Evolutionary conservation across 53 echinoderm and acorn worm genomes (phyloP), one percentile per base, ranked within the genome.

Genomic region (Echinarachnius parma): DNA sequence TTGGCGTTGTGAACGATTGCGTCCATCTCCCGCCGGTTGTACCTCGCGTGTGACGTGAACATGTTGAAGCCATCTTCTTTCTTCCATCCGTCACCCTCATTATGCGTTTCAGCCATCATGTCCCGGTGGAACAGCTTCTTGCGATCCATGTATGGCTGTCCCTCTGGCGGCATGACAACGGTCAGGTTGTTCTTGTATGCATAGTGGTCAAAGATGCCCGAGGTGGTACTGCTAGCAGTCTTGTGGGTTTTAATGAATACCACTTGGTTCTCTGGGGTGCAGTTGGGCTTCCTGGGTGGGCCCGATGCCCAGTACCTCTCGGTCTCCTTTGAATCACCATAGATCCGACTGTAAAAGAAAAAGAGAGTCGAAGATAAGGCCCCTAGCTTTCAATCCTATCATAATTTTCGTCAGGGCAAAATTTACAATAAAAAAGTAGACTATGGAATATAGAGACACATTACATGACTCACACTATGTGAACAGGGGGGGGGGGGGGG

Each of bases 11-110:
- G 68, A 4, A 88, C 77, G 2, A 83, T 67, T 4, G 42, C 62
- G 19, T 77, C 62, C 72, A 81, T 70, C 52, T 80, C 81, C 11
- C 69, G 54, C 11, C 89, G 89, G 31, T 84, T 64, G 46, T 84
- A 89, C 21, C 69, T 63, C 0, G 76, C 80, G 31, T 89, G 84
- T 28, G 63, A 79, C 1, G 81, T 80, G 31, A 89, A 37, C 34
- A 81, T 48, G 39, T 84, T 67, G 42, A 61, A 84, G 1, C 87
- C 80, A 14, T 62, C 67, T 11, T 72, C 74, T 56, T 57, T 72
- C 42, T 28, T 54, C 74, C 74, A 72, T n/a, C 74, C 74, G 16
- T 27, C 27, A 4, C 56, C 74, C 5, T 23, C n/a, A 37, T 72
- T 57, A 25, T 5, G 14, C 15, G 74, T 72, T 1, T 39, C 27